Evolutionary conservation across 2,113 vertebrate species (phyloP), one percentile per base, ranked within the genome.

Genomic region (Triplophysa rosa): DNA sequence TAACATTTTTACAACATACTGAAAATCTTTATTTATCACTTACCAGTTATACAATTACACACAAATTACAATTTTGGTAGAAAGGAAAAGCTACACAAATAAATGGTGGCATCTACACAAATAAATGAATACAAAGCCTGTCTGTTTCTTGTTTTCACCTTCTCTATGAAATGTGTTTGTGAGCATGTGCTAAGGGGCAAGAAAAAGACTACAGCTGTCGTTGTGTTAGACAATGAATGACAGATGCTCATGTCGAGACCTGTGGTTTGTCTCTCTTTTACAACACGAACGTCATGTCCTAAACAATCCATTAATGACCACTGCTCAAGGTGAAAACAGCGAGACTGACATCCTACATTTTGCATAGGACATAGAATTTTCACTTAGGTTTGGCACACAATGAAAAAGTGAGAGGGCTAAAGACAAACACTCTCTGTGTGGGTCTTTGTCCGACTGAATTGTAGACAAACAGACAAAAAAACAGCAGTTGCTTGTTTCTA

Each of bases 391-490:
- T 71, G 19, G 2, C 68, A 71, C 19, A 1, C 68, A 37, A 21
- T 71, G 52, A 10, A 37, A 37, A 52, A 21, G 49, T 21, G 17
- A 56, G 49, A 21, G 17, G 26, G 8, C 17, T 13, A 26, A 26
- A 56, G 49, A 70, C 68, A 33, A 71, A 21, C 26, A 37, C 9
- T 49, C 23, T 68, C 67, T 69, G 16, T 52, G 13, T 69, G 67
- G 1, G 14, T 68, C 45, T 68, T 49, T 26, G 23, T 49, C 23
- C 1, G 1, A 68, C 8, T 49, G 10, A 16, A 68, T 49, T 49
- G 49, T 23, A 24, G 66, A 68, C 66, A 47, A 49, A 49, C n/a
- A 14, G 40, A 6, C 65, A 45, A 33, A 67, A 17, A 67, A 45
- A 6, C 21, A 45, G n/a, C 66, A 24, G 42, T 47, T 67, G 66